Conservation (phyloP, 2,888 invertebrate genomes). For the Heliconius erato region DNA sequence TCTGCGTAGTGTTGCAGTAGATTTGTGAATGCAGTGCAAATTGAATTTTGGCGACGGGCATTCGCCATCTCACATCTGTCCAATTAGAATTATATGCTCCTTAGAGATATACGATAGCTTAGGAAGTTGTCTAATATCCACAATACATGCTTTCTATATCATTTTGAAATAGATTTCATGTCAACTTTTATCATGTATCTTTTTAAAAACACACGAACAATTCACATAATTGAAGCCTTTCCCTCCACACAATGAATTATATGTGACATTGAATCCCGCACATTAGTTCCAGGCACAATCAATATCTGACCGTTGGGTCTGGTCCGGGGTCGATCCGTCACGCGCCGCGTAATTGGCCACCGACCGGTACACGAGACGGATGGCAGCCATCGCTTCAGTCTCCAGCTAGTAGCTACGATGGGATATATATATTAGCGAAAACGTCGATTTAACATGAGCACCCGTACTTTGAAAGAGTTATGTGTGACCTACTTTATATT, state of each 20-base stretch:
- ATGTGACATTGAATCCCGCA: constrained; percentile 43
- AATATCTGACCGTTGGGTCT: constrained; percentile 45
- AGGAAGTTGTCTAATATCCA: not conserved
- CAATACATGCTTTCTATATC: not conserved
- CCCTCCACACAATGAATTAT: constrained; percentile 26
- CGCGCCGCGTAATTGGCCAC: constrained; percentile 48
- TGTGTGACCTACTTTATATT: constrained; percentile 25
- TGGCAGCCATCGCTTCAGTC: constrained; percentile 39
- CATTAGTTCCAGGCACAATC: constrained; percentile 43
- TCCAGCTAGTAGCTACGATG: constrained; percentile 26
- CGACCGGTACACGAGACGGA: constrained; percentile 45
- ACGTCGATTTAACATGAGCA: constrained; percentile 37
- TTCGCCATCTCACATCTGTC: constrained; percentile 28
- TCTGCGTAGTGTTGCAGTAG: constrained; percentile 39
- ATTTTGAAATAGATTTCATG: not conserved
- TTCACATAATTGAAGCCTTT: constrained; percentile 35
- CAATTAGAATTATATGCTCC: constrained; percentile 11
- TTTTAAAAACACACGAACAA: not conserved
- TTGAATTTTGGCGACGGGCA: constrained; percentile 45
- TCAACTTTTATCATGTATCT: not conserved
- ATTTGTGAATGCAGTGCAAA: constrained; percentile 48
- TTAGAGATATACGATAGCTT: not conserved
- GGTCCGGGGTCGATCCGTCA: constrained; percentile 49
- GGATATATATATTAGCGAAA: constrained; percentile 39
- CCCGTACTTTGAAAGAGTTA: constrained; percentile 20